Evolutionary conservation across 2,888 invertebrate species (phyloP), one percentile per base, ranked within the genome.

Genomic region (Catonia carolina): DNA sequence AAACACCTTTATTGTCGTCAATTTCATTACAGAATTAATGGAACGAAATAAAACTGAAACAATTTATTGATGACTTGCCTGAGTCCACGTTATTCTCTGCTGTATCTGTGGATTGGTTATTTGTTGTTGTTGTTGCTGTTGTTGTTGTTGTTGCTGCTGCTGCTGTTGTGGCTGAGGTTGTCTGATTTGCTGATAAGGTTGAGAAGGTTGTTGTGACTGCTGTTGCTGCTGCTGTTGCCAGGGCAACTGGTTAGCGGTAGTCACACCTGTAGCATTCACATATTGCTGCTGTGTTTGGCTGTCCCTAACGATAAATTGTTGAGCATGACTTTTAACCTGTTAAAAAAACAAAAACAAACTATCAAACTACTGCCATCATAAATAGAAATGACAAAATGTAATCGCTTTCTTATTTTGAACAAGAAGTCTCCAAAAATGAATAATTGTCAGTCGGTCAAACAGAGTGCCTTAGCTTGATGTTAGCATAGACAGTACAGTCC

Each of bases 81-180:
- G 63, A 55, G 58, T 61, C 58, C 60, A 62, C 1, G 62, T 59
- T n/a, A 62, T 61, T 66, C 73, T 69, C 53, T 69, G 66, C 55
- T 69, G 70, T 18, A 68, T 68, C 58, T 70, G 69, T 60, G 69
- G 71, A 48, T 67, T 53, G 50, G 62, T 36, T 66, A 68, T 58
- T 63, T 67, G 48, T 53, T 65, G 66, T 41, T 68, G 68, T 35
- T 63, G 60, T 36, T 67, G 66, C 27, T 63, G 67, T 22, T 63
- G 59, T 18, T 65, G 64, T 57, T 67, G 67, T 20, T 65, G 64
- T 45, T 60, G 62, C 14, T 65, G 60, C 50, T 64, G 67, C 48
- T 65, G 66, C 48, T 64, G 67, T 47, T 65, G 66, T 70, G 75
- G 64, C 23, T 64, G 64, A 8, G 65, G 60, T 18, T 62, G 66